Evolutionary conservation across 30 jellyfish, hydroid and myxozoan species (phyloP).

Genomic region (Cassiopea andromeda): DNA sequence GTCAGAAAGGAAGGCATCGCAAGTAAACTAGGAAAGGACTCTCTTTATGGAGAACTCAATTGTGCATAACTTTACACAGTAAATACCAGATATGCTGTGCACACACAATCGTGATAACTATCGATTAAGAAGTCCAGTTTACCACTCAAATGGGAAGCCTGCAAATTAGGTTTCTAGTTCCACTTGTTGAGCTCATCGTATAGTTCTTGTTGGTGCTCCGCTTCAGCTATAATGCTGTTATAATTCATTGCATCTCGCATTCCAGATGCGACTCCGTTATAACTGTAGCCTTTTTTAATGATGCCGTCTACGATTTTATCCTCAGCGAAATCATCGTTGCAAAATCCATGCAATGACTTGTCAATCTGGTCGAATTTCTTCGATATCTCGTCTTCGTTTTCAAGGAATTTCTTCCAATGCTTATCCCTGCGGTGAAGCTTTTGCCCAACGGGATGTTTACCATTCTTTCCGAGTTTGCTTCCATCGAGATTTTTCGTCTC

Average conservation of each 20-base stretch:
- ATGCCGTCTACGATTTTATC: conserved; percentile 58
- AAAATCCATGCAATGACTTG: conserved; percentile 75
- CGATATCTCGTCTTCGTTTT: conserved; percentile 73
- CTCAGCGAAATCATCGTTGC: conserved; percentile 82
- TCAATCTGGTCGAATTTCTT: conserved; percentile 87
- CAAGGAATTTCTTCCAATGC: conserved; percentile 53
- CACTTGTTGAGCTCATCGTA: conserved; percentile 79
- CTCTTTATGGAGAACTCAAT: not conserved
- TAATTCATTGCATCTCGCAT: conserved; percentile 60
- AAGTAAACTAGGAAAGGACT: not conserved
- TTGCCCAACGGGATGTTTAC: not conserved
- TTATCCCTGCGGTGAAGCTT: conserved; percentile 38
- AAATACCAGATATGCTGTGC: not conserved
- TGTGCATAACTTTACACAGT: not conserved
- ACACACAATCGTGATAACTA: not conserved
- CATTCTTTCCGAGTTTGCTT: not conserved
- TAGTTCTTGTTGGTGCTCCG: conserved; percentile 74
- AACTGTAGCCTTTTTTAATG: conserved; percentile 48
- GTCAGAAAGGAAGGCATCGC: no score
- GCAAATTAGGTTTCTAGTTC: conserved; percentile 4
- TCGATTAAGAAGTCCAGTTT: not conserved
- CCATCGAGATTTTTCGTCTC: conserved; percentile 32
- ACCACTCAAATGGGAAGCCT: not conserved
- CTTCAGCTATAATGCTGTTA: conserved; percentile 42
- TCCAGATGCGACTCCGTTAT: conserved; percentile 49